Evolutionary conservation across 2,113 vertebrate species (phyloP), one percentile per base, ranked within the genome.

Genomic region (Erinaceus europaeus): DNA sequence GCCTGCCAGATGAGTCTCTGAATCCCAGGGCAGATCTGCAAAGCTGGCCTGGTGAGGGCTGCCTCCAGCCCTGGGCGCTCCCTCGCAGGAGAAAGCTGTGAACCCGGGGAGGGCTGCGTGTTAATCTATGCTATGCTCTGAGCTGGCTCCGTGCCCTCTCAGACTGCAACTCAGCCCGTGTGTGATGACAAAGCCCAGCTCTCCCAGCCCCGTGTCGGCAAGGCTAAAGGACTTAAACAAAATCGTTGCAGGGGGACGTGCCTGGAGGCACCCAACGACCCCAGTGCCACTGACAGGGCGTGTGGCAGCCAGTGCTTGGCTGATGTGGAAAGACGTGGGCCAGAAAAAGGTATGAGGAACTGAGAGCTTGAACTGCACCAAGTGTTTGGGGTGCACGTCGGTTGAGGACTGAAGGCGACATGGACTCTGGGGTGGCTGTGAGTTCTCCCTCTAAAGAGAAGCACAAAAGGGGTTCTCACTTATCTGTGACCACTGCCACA

Each of bases 281-380:
- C 95, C 88, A 95, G 96, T 92, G 77, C 93, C 91, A 94, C 93
- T 59, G 82, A 92, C 88, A n/a, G 92, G 82, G 0, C 17, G 68
- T 92, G 80, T 68, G 82, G 89, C 67, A 90, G 93, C 89, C 61
- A 64, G 72, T 91, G 25, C 23, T 18, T 11, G 13, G 91, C 86
- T 11, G 81, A 78, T 46, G 20, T 2, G 80, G 48, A 71, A 61
- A 84, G 55, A 25, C 87, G 69, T 3, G 36, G 50, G 50, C 38
- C 0, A 0, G 57, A 69, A 61, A 61, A 36, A 4, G 23, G 29
- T 12, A 27, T 75, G 48, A 46, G 48, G 21, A 48, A 3, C 2
- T 1, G 42, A 61, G 48, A 20, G 9, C 55, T 44, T 12, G 32
- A 74, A 67, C 36, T 55, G 34, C 82, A 32, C 17, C 46, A 27